Evolutionary conservation across 2,113 vertebrate genomes (phyloP).

Genomic region (Aspidoscelis tigris): DNA sequence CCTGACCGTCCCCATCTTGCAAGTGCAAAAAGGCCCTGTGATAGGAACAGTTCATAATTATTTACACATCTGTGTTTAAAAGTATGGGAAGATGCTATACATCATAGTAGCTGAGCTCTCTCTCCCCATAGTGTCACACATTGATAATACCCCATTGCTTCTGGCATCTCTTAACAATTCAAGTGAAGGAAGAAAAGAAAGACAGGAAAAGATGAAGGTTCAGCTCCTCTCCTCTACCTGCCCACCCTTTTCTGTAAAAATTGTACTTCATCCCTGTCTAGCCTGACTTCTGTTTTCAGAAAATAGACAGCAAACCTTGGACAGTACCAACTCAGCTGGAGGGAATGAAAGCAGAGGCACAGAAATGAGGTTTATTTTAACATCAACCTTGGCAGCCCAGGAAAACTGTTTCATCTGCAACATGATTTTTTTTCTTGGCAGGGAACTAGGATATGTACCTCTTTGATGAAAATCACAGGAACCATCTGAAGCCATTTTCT

Average conservation of each 20-base stretch:
- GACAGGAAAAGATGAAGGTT: neutral
- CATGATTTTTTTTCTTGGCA: neutral
- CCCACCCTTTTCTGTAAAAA: neutral
- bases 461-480: slow-evolving; percentile 86
- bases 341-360: neutral
- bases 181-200: neutral
- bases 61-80: neutral
- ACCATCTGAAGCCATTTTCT: slow-evolving; percentile 81
- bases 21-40: no score
- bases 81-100: neutral
- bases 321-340: neutral
- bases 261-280: neutral
- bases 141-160: neutral
- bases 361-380: fast-evolving
- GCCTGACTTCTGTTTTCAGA: neutral
- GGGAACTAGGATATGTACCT: slow-evolving; percentile 74
- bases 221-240: no score
- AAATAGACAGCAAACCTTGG: no score
- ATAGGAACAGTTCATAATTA: no score
- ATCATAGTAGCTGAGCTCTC: neutral
- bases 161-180: neutral
- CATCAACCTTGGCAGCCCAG: neutral
- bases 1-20: no score
- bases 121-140: no score
- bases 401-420: neutral